Evolutionary conservation across 2,888 invertebrate species (phyloP), one percentile per base, ranked within the genome.

Genomic region (Drosophila testacea): DNA sequence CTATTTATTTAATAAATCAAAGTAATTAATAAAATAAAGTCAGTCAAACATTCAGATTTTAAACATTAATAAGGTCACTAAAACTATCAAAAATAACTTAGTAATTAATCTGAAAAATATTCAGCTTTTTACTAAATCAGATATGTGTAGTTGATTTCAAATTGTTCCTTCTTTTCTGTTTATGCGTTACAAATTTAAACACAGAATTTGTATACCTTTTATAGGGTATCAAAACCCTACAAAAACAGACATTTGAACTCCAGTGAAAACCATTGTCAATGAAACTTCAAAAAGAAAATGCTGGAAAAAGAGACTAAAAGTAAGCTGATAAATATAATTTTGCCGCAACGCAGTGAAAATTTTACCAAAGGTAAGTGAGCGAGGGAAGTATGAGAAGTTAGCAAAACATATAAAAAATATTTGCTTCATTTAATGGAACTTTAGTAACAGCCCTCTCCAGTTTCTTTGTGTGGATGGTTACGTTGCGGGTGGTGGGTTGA

Each of bases 251-350:
- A 77, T 80, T 80, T 73, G 47, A 64, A 36, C 47, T 51, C 36
- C 39, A 57, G 27, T 46, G 51, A 77, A 77, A 79, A 70, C 65
- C 83, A 81, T 77, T 85, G 73, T 80, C 71, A 74, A 64, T 69
- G 64, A 68, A 73, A 77, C 85, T 72, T 72, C 50, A 79, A 88
- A 85, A 56, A 36, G 22, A 36, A 56, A 56, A 46, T 56, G 16
- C 46, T 11, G 56, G 4, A 55, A 32, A 59, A 68, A 68, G 64
- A 67, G 64, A 66, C 76, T 59, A 59, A 76, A 74, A 81, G 79
- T 79, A 87, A 87, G 85, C 82, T 84, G 73, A 59, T 77, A 84
- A 75, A 74, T 77, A 77, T 69, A 73, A 77, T 73, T 72, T 73
- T 61, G 47, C 38, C 30, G 32, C 61, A 55, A 27, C 44, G 30